phyloP scores from a whole-genome alignment of 1,140 invertebrate species.

The Meloidogyne chitwoodi region DNA sequence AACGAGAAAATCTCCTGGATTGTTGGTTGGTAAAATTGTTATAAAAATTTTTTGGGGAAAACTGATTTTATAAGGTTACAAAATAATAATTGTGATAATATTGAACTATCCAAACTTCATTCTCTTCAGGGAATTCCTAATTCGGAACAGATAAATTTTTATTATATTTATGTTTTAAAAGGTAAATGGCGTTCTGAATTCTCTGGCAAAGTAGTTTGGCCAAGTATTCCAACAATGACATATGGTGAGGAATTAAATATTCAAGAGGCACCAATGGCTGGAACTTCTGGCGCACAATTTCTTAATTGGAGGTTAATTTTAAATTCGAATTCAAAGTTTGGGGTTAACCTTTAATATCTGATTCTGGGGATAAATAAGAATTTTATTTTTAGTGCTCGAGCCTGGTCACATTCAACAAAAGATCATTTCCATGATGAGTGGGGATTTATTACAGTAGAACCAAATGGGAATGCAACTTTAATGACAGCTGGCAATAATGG shows the following conservation, averaged over 20 bases:
- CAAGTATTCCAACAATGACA: constrained; percentile 60
- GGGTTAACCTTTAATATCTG: too few species aligned
- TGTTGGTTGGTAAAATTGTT: constrained; percentile 5
- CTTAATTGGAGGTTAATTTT: constrained; percentile 54
- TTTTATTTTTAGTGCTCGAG: constrained; percentile 51
- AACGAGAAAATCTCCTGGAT: constrained; percentile 34
- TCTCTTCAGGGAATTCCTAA: constrained; percentile 24
- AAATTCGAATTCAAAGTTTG: too few species aligned
- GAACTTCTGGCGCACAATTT: constrained; percentile 55
- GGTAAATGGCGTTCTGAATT: constrained; percentile 59
- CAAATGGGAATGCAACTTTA: constrained; percentile 55
- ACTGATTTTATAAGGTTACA: too few species aligned
- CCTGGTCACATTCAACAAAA: constrained; percentile 60
- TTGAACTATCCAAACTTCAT: too few species aligned
- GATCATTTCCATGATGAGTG: constrained; percentile 60
- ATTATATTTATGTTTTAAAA: constrained; percentile 41
- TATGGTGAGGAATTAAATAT: constrained; percentile 58
- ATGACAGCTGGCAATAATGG: constrained; percentile 60
- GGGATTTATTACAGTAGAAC: constrained; percentile 59
- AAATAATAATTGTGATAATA: too few species aligned
- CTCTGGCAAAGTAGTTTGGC: constrained; percentile 57
- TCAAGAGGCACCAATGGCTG: constrained; percentile 53
- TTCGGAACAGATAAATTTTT: constrained; percentile 26
- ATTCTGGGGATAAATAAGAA: too few species aligned
- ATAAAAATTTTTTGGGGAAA: too few species aligned